phyloP scores from a whole-genome alignment of 2,797 vertebrate species.

The Furcifer pardalis region DNA sequence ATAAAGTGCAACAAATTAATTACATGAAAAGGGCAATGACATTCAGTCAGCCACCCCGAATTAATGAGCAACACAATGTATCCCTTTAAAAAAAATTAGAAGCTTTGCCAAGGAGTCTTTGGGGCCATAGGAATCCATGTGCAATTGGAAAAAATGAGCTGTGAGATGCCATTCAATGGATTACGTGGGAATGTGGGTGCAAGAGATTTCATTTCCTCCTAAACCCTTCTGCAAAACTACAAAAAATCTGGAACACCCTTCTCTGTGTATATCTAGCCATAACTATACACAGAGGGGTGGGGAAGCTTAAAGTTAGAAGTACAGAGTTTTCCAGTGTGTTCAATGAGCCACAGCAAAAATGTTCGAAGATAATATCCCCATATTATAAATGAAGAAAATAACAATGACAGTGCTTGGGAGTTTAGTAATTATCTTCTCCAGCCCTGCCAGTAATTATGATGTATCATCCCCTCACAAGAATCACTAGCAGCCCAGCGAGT shows the following conservation, averaged over 20 bases:
- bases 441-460: slow-evolving; percentile 44
- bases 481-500: slow-evolving; percentile 33
- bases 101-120: not conserved
- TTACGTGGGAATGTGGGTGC: not conserved
- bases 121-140: not conserved
- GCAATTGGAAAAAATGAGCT: not conserved
- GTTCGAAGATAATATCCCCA: slow-evolving; percentile 22
- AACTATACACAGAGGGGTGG: not conserved
- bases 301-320: not conserved
- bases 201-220: not conserved
- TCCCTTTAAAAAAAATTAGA: too few species aligned
- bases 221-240: not conserved
- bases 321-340: slow-evolving; percentile 38
- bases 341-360: slow-evolving; percentile 24
- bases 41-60: too few species aligned
- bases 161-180: not conserved
- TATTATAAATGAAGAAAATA: slow-evolving; percentile 41
- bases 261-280: not conserved
- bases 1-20: too few species aligned
- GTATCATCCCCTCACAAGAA: slow-evolving; percentile 41
- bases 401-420: slow-evolving; percentile 20
- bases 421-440: slow-evolving; percentile 41
- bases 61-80: too few species aligned
- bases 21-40: too few species aligned
- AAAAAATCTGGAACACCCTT: not conserved